Percentiles rank a stretch among this genome's conserved stretches.
These are phyloP conservation scores for Heterodera carotae DNA, from an alignment of 1,140 invertebrate genomes.

Conservation along the genomic window DNA sequence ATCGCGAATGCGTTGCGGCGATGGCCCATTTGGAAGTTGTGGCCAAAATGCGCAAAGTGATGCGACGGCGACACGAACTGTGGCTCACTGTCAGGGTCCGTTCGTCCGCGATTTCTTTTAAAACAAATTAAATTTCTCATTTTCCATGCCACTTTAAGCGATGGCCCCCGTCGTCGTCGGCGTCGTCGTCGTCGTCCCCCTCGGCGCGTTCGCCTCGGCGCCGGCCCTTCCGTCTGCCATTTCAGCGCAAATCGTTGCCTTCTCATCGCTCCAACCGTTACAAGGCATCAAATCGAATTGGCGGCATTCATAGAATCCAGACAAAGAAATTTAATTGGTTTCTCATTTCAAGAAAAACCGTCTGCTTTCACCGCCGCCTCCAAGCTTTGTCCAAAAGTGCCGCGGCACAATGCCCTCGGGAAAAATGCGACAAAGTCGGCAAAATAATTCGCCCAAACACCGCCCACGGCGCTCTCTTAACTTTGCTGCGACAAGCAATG, in stretches of 20 bases:
- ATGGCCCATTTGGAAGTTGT: slow-evolving; percentile 21
- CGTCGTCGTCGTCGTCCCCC: neutral
- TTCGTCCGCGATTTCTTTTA: slow-evolving; percentile 1
- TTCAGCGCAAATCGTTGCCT: neutral
- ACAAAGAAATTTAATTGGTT: neutral
- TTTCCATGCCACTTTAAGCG: slow-evolving; percentile 6
- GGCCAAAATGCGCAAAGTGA: slow-evolving; percentile 12
- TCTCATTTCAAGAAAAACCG: neutral
- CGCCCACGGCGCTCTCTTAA: neutral
- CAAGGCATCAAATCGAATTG: too few relatives aligned
- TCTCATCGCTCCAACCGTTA: neutral
- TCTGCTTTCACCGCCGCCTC: neutral
- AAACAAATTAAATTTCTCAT: slow-evolving; percentile 10
- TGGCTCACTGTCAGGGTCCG: slow-evolving; percentile 22
- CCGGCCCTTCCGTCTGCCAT: neutral
- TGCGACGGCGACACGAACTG: slow-evolving; percentile 1
- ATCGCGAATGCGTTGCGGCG: neutral
- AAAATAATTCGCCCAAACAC: neutral
- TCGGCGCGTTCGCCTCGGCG: neutral
- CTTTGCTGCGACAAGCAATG: neutral
- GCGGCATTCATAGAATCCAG: too few relatives aligned
- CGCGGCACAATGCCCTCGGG: neutral
- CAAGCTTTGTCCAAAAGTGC: neutral
- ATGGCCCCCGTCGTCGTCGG: neutral
- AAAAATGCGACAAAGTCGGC: neutral